These are phyloP conservation scores for Betta splendens DNA, from an alignment of 2,797 vertebrate genomes.

Conservation along the genomic window DNA sequence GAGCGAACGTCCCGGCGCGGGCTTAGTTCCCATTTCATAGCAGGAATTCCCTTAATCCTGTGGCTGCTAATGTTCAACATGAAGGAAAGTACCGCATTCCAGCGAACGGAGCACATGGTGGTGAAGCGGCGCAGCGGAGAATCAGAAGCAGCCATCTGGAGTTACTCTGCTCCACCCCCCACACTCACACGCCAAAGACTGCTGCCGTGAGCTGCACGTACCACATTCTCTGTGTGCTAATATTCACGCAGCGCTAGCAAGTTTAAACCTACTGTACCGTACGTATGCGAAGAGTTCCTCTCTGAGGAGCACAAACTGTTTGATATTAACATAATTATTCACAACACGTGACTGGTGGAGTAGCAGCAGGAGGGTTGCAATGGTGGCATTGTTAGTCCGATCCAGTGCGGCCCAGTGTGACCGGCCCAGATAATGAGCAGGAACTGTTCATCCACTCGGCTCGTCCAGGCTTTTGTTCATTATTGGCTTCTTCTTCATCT, in stretches of 20 bases:
- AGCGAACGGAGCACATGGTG: conserved; percentile 34
- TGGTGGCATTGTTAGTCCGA: conserved; percentile 24
- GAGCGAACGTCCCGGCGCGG: conserved; percentile 7
- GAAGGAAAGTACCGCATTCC: conserved; percentile 48
- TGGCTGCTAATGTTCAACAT: conserved; percentile 39
- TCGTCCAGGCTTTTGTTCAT: conserved; percentile 47
- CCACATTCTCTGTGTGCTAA: conserved; percentile 25
- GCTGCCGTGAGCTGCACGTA: conserved; percentile 18
- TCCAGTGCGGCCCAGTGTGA: conserved; percentile 27
- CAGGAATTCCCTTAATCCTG: conserved; percentile 45
- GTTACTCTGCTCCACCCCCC: conserved; percentile 51
- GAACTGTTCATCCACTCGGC: conserved; percentile 24
- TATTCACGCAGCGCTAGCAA: conserved; percentile 19
- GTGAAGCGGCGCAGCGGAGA: conserved; percentile 38
- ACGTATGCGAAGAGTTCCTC: conserved; percentile 5
- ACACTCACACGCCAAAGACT: conserved; percentile 22
- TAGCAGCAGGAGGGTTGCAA: conserved; percentile 9
- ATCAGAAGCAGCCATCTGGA: conserved; percentile 54
- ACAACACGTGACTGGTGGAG: conserved; percentile 37
- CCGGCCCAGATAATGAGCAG: conserved; percentile 48
- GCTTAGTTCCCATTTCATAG: conserved; percentile 18
- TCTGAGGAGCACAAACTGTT: conserved; percentile 6
- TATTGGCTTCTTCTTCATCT: conserved; percentile 29
- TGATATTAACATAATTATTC: conserved; percentile 27
- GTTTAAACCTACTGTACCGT: neutral